phyloP scores from a whole-genome alignment of 2,113 vertebrate genomes.

The Tetrao urogallus region DNA sequence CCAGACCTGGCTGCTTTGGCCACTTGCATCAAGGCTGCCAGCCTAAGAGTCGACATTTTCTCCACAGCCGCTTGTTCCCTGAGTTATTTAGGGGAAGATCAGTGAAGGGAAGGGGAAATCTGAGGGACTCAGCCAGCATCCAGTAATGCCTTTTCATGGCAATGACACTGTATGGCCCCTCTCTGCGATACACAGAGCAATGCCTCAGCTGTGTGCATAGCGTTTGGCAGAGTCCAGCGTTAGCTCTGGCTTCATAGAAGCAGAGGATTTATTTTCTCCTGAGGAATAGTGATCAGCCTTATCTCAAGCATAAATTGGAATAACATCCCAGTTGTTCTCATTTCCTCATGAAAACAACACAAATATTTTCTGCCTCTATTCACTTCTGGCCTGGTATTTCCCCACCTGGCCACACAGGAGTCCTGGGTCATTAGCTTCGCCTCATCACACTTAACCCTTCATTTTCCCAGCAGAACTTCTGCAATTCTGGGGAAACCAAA shows the following conservation, averaged over 20 bases:
- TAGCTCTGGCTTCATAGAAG: background rate
- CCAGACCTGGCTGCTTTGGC: background rate
- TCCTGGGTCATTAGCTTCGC: background rate
- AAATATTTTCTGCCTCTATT: background rate
- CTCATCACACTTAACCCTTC: background rate
- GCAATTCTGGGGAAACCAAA: background rate
- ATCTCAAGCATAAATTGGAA: background rate
- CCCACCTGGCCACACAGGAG: background rate
- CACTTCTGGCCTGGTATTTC: background rate
- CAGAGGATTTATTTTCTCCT: background rate
- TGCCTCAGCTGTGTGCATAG: background rate
- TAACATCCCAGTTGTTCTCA: background rate
- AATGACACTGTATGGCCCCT: background rate
- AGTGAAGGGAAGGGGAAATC: background rate
- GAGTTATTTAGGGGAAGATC: background rate
- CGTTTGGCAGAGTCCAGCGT: background rate
- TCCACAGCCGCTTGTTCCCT: background rate
- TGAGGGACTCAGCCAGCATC: background rate
- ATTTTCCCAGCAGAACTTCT: background rate
- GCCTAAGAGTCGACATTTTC: background rate
- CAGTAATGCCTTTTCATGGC: background rate
- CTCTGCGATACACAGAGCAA: background rate
- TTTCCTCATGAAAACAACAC: background rate
- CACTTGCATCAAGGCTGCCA: conserved; percentile 39
- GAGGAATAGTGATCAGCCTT: background rate